Percentiles rank a stretch among this genome's conserved stretches.
Conservation (phyloP, 2,113 vertebrate genomes). For the Heterotilapia buettikoferi region DNA sequence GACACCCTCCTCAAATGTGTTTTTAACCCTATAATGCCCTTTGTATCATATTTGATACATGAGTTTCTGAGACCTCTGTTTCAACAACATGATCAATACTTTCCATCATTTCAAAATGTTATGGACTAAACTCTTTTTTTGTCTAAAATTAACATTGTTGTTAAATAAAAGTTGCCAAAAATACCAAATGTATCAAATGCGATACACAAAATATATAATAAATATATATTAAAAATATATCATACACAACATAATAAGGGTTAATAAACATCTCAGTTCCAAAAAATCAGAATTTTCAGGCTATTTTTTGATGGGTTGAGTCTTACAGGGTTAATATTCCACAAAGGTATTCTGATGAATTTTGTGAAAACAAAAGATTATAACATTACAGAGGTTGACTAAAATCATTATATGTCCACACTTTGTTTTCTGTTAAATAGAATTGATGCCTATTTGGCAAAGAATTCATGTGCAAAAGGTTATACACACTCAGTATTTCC, state of each 20-base stretch:
- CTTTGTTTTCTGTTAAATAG: too few species aligned
- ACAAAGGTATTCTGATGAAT: not conserved
- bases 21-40: not conserved
- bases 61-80: not conserved
- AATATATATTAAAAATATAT: not conserved
- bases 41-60: not conserved
- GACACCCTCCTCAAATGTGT: not conserved
- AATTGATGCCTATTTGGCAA: not conserved
- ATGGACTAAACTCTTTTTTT: not conserved
- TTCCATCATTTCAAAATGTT: not conserved
- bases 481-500: not conserved
- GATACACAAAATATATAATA: accelerated
- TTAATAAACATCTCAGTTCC: not conserved
- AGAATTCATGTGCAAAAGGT: not conserved
- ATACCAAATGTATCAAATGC: not conserved
- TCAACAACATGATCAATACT: not conserved
- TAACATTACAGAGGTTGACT: not conserved
- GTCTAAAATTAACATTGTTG: not conserved
- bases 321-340: not conserved
- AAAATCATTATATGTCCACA: not conserved
- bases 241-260: not conserved
- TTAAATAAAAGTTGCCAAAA: not conserved
- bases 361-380: not conserved
- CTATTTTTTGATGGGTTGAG: not conserved
- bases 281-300: accelerated